These are phyloP conservation scores for Ceuthmochares aereus DNA, from an alignment of 2,113 vertebrate genomes.

Conservation along the genomic window DNA sequence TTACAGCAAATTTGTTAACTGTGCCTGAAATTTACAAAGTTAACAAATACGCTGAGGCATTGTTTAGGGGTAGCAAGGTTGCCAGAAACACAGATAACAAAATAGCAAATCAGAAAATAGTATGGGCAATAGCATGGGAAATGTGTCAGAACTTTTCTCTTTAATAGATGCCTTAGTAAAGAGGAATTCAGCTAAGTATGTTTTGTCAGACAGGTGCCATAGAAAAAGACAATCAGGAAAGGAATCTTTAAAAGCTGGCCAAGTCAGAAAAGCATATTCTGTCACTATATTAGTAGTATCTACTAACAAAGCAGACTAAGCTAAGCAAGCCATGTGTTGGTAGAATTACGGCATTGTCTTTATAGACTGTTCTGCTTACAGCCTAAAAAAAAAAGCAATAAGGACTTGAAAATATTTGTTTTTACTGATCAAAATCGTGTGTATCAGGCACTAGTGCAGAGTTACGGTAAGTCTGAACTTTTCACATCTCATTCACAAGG, in stretches of 20 bases:
- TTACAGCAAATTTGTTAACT: background rate
- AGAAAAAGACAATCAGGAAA: background rate
- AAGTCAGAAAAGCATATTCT: background rate
- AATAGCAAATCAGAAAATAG: background rate
- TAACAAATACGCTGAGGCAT: background rate
- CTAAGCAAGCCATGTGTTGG: background rate
- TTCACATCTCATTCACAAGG: slow-evolving; percentile 63
- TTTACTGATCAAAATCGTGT: slow-evolving; percentile 11
- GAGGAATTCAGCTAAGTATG: background rate
- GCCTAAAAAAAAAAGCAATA: background rate
- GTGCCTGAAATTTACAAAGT: background rate
- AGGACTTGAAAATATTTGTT: background rate
- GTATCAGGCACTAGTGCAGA: background rate
- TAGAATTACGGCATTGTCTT: background rate
- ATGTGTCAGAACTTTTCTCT: background rate
- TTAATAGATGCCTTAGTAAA: background rate
- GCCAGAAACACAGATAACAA: background rate
- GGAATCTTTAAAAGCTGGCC: background rate
- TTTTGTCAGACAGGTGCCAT: background rate
- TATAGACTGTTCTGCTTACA: background rate
- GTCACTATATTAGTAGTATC: background rate
- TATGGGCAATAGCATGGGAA: background rate
- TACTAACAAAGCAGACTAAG: background rate
- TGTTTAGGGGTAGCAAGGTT: background rate
- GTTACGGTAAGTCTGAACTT: slow-evolving; percentile 65